Conservation (phyloP, 2,113 vertebrate species). For the Atherinomorus stipes region DNA sequence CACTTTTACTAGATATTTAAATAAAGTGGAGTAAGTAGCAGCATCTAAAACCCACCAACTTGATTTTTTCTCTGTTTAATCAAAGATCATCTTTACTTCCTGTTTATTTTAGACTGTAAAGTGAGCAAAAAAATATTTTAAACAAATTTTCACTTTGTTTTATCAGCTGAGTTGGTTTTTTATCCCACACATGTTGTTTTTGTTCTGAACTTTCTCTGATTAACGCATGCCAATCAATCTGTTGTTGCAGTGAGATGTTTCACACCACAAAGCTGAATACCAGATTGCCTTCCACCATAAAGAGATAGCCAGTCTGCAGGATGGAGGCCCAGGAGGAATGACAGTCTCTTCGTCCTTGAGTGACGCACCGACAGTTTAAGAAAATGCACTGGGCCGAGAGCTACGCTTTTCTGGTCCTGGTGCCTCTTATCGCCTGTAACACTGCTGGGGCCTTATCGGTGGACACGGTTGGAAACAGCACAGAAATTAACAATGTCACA, state of each 20-base stretch:
- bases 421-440: slow-evolving; percentile 43
- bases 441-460: slow-evolving; percentile 74
- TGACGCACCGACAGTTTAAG: slow-evolving; percentile 41
- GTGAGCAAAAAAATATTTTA: no score
- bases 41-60: no score
- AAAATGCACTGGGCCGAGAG: slow-evolving; percentile 74
- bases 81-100: no score
- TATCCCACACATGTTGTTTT: no score
- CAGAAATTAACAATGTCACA: slow-evolving; percentile 74
- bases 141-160: no score
- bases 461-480: slow-evolving; percentile 75
- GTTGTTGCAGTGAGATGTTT: slow-evolving; percentile 65
- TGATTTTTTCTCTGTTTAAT: no score
- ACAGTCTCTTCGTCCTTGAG: slow-evolving; percentile 42
- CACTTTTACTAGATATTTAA: no score
- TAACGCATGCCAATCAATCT: slow-evolving; percentile 2
- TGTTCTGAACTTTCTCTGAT: slow-evolving; percentile 4
- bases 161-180: no score
- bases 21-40: no score
- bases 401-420: slow-evolving; percentile 54
- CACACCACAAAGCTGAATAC: slow-evolving; percentile 29
- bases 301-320: slow-evolving; percentile 70
- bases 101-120: no score
- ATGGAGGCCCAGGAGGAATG: slow-evolving; percentile 72
- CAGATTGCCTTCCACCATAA: slow-evolving; percentile 35